Conservation (phyloP, 1,140 invertebrate species). For the Drosophila serrata region DNA sequence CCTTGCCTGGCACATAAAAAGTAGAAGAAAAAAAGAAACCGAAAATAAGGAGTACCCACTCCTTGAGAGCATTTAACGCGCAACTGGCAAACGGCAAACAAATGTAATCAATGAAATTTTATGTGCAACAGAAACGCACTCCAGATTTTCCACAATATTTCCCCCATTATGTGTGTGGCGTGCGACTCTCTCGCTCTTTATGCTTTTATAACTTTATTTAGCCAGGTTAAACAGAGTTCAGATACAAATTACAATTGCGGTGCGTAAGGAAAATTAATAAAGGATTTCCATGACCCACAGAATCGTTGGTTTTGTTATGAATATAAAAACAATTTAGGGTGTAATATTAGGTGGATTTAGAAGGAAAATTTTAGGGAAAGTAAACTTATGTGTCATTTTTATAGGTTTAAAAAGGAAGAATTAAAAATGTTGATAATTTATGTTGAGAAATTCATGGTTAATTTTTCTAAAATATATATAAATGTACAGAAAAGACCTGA, state of each 20-base stretch:
- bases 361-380: neutral
- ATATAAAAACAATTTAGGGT: constrained; percentile 5
- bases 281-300: constrained; percentile 60
- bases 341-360: neutral
- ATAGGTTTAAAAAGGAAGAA: neutral
- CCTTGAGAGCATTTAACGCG: constrained; percentile 59
- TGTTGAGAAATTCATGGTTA: too few relatives aligned
- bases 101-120: constrained; percentile 84
- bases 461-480: too few relatives aligned
- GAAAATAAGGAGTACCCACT: constrained; percentile 10
- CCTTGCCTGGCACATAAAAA: constrained; percentile 9
- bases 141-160: constrained; percentile 33
- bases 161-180: constrained; percentile 39
- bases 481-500: too few relatives aligned
- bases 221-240: constrained; percentile 60
- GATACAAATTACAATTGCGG: constrained; percentile 79
- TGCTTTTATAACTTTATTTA: constrained; percentile 82
- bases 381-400: neutral
- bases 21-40: constrained; percentile 12
- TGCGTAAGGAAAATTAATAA: constrained; percentile 75
- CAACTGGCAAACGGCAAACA: constrained; percentile 69
- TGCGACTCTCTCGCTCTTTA: constrained; percentile 54
- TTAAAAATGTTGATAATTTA: too few relatives aligned
- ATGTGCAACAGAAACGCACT: constrained; percentile 80
- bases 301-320: neutral